Conservation (phyloP, 2,113 vertebrate genomes). For the Cottus gobio region DNA sequence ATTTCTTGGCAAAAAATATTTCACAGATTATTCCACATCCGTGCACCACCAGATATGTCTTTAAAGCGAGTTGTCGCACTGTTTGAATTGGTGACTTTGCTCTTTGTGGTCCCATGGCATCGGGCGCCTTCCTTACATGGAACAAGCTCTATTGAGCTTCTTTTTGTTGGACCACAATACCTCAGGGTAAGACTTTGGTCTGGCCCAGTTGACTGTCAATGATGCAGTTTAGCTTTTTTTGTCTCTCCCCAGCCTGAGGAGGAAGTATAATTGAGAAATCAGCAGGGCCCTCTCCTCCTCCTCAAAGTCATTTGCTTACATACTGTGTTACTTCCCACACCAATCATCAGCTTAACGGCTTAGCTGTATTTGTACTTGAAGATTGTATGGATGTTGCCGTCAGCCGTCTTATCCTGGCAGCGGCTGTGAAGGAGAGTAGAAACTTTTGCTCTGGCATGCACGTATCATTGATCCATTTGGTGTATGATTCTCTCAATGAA, state of each 20-base stretch:
- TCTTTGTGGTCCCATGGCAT: conserved; percentile 54
- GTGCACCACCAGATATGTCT: conserved; percentile 16
- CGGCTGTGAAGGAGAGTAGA: conserved; percentile 65
- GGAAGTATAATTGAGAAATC: conserved; percentile 85
- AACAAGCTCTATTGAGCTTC: conserved; percentile 64
- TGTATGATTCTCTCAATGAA: conserved; percentile 65
- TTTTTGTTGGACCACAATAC: conserved; percentile 71
- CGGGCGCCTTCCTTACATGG: conserved; percentile 33
- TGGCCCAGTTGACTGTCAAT: conserved; percentile 75
- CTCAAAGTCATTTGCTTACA: conserved; percentile 85
- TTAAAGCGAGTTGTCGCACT: conserved; percentile 41
- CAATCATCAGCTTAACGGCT: conserved; percentile 86
- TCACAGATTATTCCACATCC: conserved; percentile 42
- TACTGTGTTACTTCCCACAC: conserved; percentile 80
- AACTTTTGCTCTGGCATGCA: conserved; percentile 74
- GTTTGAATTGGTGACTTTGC: conserved; percentile 52
- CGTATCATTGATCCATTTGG: conserved; percentile 76
- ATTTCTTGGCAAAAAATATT: conserved; percentile 25
- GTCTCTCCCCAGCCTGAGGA: conserved; percentile 72
- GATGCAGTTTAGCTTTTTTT: conserved; percentile 69
- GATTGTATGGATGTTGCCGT: conserved; percentile 81
- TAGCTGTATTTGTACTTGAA: conserved; percentile 86
- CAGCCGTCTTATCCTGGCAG: conserved; percentile 75
- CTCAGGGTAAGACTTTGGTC: conserved; percentile 61
- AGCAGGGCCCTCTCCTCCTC: conserved; percentile 76